Base-by-base conservation (phyloP, 2,113 vertebrate species). In the Hymenochirus boettgeri region DNA sequence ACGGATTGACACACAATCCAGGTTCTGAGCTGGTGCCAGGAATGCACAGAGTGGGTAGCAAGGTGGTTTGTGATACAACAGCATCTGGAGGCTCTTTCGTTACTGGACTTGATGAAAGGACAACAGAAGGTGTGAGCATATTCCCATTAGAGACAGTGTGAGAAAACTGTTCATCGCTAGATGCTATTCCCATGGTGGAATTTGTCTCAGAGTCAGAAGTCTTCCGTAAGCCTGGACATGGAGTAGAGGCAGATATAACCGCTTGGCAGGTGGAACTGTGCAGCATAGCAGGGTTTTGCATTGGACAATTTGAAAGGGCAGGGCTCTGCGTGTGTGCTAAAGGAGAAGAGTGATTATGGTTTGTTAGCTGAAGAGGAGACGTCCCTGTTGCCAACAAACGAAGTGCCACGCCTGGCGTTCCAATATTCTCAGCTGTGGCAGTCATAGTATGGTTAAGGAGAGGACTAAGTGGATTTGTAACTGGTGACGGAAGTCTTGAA, bases 321-420 rank as follows among this genome's bases (percentile, higher is more conserved):
- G 64, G 64, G n/a, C 46, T 58, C 3, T 17, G 55, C 2, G 45
- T 35, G 15, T 35, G 45, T 22, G 55, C 39, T 4, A 46, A 55
- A 18, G 54, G 29, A 7, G 46, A 22, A 1, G 64, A 58, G 46
- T 39, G 55, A 37, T n/a, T n/a, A n/a, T 66, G 64, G 31, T 66
- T 66, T 18, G 64, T 58, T 3, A 66, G 54, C 46, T 66, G 64
- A 10, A 66, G n/a, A 7, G 57, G 17, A 18, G 64, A 57, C 3
- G 64, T 51, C 2, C 46, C 59, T 7, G 54, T 27, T 2, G 64
- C 13, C 22, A 66, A 31, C 2, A 66, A 23, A 5, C 64, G 55
- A 0, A 66, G 31, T 3, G 64, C 55, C 46, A 66, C 63, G 21
- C 37, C 42, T 12, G 62, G 56, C 1, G 13, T 27, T 1, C 7